Percentiles rank a stretch among this genome's conserved stretches.
Evolutionary conservation across 2,113 vertebrate species (phyloP).

Genomic region (Lophotis ruficrista): DNA sequence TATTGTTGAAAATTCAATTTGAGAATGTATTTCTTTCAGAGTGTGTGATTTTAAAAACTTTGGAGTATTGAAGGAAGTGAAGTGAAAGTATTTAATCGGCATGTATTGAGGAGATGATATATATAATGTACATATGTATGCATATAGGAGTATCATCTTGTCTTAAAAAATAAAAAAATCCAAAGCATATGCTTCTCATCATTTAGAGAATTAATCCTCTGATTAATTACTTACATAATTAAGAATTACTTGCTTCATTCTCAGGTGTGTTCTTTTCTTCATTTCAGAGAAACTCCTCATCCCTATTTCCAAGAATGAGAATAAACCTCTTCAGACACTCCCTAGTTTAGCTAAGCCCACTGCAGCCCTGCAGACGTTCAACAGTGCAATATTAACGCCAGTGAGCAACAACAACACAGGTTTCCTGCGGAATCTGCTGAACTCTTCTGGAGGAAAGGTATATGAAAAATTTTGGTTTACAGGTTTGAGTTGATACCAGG

Average conservation of each 20-base stretch:
- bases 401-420: slow-evolving; percentile 80
- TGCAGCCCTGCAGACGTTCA: slow-evolving; percentile 79
- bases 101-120: not conserved
- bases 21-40: not conserved
- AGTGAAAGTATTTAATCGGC: not conserved
- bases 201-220: not conserved
- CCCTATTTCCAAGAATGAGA: slow-evolving; percentile 75
- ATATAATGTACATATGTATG: rapidly evolving
- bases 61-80: not conserved
- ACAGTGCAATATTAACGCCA: slow-evolving; percentile 78
- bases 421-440: slow-evolving; percentile 79
- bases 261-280: not conserved
- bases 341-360: slow-evolving; percentile 73
- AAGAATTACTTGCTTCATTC: not conserved
- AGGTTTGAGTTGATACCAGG: not conserved
- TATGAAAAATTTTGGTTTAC: not conserved
- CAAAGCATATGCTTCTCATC: rapidly evolving
- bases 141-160: not conserved
- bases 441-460: slow-evolving; percentile 79
- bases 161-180: not conserved
- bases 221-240: not conserved
- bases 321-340: slow-evolving; percentile 76
- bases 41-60: not conserved
- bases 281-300: slow-evolving; percentile 74
- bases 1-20: not conserved